Evolutionary conservation across 2,113 vertebrate genomes (phyloP).

Genomic region (Eidolon helvum): DNA sequence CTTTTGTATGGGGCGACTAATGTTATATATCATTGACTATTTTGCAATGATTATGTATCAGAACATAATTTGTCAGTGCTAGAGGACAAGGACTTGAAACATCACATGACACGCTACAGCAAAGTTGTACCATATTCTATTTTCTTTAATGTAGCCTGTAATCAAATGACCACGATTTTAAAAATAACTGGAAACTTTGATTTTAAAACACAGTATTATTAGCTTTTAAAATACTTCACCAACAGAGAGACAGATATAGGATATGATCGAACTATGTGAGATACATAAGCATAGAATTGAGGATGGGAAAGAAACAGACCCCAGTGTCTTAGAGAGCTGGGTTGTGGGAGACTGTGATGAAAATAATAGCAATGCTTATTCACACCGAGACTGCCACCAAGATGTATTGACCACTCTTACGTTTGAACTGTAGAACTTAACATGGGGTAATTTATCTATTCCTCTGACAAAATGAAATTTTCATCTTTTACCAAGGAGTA

Average conservation of each 20-base stretch:
- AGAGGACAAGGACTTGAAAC: background rate
- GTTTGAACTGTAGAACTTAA: accelerated
- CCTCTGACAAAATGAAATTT: background rate
- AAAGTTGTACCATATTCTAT: background rate
- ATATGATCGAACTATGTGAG: background rate
- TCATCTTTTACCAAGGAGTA: background rate
- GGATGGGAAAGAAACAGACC: background rate
- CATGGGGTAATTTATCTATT: background rate
- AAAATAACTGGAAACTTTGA: background rate
- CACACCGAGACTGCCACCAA: background rate
- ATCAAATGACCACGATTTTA: background rate
- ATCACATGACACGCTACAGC: background rate
- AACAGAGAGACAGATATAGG: background rate
- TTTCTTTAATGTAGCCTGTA: background rate
- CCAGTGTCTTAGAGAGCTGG: background rate
- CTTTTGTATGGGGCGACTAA: background rate
- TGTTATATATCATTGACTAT: background rate
- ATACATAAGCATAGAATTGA: background rate
- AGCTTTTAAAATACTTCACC: background rate
- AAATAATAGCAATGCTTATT: accelerated
- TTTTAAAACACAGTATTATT: background rate
- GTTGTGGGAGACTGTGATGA: background rate
- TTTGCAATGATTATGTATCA: background rate
- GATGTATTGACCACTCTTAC: accelerated
- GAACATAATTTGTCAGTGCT: background rate